Evolutionary conservation across 2,797 vertebrate species (phyloP).

Genomic region (Neostethus bicornis): DNA sequence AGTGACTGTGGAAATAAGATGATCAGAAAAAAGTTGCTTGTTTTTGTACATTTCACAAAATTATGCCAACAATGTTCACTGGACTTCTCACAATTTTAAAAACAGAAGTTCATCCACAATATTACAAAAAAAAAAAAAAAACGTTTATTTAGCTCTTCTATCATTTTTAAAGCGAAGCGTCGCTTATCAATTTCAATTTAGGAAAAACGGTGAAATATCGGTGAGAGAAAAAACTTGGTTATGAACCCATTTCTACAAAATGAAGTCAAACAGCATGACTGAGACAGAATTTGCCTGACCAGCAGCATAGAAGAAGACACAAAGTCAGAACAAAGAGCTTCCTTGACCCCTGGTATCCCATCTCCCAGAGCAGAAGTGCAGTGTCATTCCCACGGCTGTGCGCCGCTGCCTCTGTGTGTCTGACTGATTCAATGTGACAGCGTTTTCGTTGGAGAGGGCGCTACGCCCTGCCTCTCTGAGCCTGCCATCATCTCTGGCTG

Average conservation of each 20-base stretch:
- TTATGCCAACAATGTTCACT: not conserved
- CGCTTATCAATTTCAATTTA: not conserved
- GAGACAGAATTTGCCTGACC: slow-evolving; percentile 6
- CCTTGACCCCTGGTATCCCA: slow-evolving; percentile 13
- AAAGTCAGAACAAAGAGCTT: slow-evolving; percentile 31
- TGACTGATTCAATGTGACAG: slow-evolving; percentile 76
- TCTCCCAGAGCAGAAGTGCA: slow-evolving; percentile 61
- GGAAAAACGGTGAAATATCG: not conserved
- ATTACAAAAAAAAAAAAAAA: not conserved
- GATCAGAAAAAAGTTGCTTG: not conserved
- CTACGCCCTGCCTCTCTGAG: slow-evolving; percentile 35
- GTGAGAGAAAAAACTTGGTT: no score
- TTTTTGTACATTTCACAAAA: not conserved
- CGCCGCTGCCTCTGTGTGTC: slow-evolving; percentile 45
- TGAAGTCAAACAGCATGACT: not conserved
- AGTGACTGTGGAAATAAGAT: no score
- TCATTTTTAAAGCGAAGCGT: not conserved
- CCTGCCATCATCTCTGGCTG: slow-evolving; percentile 56
- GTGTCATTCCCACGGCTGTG: slow-evolving; percentile 60
- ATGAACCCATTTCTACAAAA: not conserved
- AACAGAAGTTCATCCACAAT: not conserved
- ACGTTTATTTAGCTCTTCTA: no score
- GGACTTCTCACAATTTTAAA: not conserved
- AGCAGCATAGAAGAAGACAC: slow-evolving; percentile 20
- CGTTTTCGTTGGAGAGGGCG: slow-evolving; percentile 56